Base-by-base conservation (phyloP, 2,113 vertebrate species). In the Tetrao urogallus region DNA sequence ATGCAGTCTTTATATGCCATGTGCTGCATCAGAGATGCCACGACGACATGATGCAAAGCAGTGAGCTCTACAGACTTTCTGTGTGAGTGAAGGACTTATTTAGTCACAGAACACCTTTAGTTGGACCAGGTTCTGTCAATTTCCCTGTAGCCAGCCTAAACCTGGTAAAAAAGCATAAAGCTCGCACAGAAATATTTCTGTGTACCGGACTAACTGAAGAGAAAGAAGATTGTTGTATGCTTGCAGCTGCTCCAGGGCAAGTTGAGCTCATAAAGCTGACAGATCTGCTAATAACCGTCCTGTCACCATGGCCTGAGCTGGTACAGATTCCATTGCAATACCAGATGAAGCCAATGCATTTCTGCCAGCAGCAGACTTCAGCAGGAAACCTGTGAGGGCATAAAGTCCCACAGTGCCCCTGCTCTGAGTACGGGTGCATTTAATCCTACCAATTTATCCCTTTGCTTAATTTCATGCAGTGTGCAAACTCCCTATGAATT, bases 401-500 rank as follows among this genome's bases (percentile, higher is more conserved):
- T 13, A 18, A 80, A 81, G 71, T 92, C 47, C 72, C 69, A 13
- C 28, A 57, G 32, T 81, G 63, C 22, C 22, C n/a, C 34, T 65
- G 24, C n/a, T 67, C 47, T 81, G 71, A 78, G 42, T 40, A 71
- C 22, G 71, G 52, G 43, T 38, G 1, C 56, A 57, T 80, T 86
- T 75, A 86, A 77, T 69, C 52, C 69, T 72, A 48, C 7, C 30
- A 40, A 78, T 83, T 57, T 94, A 81, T 91, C 28, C 64, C 52
- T 0, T 0, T 47, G n/a, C 74, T 88, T 83, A 88, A 86, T 52
- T 61, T 92, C 36, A 36, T n/a, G 20, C 50, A 20, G 67, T 92
- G 85, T 86, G 42, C 76, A 74, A 78, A 72, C 20, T 89, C 67
- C 79, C 57, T 67, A n/a, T 75, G 73, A 91, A 81, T 86, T 90